phyloP scores from a whole-genome alignment of 2,888 invertebrate genomes.

The Ligdia adustata region DNA sequence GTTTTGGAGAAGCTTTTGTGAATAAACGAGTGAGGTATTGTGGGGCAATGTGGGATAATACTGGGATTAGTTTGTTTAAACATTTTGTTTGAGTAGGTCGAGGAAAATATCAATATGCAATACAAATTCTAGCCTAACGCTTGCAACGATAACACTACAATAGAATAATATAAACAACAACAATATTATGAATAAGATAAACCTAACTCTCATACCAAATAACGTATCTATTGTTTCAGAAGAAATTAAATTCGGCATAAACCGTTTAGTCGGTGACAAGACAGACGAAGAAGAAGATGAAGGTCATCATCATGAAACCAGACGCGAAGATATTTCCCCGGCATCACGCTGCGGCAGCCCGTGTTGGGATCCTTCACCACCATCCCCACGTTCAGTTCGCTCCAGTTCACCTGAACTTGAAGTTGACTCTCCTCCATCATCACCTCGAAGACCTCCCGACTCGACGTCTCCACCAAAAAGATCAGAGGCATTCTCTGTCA shows the following conservation, averaged over 20 bases:
- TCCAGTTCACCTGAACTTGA: slow-evolving; percentile 89
- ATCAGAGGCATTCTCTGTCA: slow-evolving; percentile 93
- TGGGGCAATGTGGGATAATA: slow-evolving; percentile 42
- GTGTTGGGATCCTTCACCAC: slow-evolving; percentile 80
- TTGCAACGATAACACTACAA: neutral
- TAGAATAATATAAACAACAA: neutral
- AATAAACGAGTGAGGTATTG: slow-evolving; percentile 51
- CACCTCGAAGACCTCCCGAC: slow-evolving; percentile 81
- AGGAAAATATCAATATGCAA: slow-evolving; percentile 3
- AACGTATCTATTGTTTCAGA: too few species aligned
- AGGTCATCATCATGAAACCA: slow-evolving; percentile 65
- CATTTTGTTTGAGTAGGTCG: slow-evolving; percentile 24
- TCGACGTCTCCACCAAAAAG: slow-evolving; percentile 84
- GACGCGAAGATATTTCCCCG: slow-evolving; percentile 71
- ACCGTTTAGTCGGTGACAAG: slow-evolving; percentile 88
- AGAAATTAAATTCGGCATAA: slow-evolving; percentile 93
- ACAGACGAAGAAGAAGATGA: slow-evolving; percentile 86
- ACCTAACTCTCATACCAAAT: too few species aligned
- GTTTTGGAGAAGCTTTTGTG: slow-evolving; percentile 55
- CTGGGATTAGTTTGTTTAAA: slow-evolving; percentile 30
- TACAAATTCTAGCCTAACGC: neutral
- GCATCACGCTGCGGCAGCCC: slow-evolving; percentile 81
- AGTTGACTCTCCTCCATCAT: slow-evolving; percentile 89
- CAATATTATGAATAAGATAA: neutral
- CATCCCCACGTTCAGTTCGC: slow-evolving; percentile 75